Percentiles rank a stretch among this genome's conserved stretches.
These are phyloP conservation scores for Grantiella picta DNA, from an alignment of 2,113 vertebrate genomes.

Conservation along the genomic window DNA sequence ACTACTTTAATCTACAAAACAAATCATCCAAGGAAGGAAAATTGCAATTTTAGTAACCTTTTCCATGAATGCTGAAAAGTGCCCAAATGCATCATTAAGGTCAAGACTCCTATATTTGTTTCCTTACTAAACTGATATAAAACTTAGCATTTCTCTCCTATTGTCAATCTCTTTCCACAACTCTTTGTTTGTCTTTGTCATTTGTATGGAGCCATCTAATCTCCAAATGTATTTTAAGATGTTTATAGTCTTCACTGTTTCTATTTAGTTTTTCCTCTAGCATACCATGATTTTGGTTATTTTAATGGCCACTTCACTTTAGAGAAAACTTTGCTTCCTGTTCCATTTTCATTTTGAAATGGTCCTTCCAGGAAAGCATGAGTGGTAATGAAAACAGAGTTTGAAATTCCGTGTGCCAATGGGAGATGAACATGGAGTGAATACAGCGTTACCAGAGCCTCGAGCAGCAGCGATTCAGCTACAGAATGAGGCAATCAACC, in stretches of 20 bases:
- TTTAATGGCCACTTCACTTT: not conserved
- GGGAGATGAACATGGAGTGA: not conserved
- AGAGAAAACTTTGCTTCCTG: not conserved
- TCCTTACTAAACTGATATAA: not conserved
- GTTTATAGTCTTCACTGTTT: not conserved
- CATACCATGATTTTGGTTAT: not conserved
- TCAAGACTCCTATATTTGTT: not conserved
- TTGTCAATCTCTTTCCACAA: not conserved
- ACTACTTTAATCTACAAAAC: not conserved
- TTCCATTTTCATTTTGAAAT: not conserved
- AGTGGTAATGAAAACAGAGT: not conserved
- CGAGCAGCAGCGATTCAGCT: not conserved
- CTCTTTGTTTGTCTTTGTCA: not conserved
- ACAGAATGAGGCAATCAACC: not conserved
- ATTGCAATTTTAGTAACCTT: not conserved
- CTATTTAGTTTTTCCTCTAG: not conserved
- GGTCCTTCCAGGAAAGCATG: not conserved
- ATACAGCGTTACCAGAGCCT: not conserved
- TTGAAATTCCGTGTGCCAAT: not conserved
- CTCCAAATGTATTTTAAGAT: not conserved
- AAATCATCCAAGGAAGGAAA: not conserved
- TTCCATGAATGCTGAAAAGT: not conserved
- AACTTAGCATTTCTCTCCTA: not conserved
- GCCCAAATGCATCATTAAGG: not conserved
- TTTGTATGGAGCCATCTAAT: not conserved